These are phyloP conservation scores for Mesembrinibis cayennensis DNA, from an alignment of 2,113 vertebrate species.

Conservation along the genomic window DNA sequence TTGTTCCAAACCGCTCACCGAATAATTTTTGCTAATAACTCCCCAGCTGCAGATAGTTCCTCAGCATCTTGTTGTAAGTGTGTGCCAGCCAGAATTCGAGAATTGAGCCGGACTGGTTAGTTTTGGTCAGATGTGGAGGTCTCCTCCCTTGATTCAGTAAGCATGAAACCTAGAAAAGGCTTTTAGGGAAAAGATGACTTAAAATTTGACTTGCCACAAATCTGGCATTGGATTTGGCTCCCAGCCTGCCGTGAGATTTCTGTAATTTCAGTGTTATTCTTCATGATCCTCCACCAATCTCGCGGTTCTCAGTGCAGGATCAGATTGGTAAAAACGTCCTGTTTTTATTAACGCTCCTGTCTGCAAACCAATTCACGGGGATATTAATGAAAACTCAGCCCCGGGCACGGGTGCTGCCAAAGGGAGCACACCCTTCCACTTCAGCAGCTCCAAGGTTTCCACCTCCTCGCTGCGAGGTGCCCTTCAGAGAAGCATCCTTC, in stretches of 20 bases:
- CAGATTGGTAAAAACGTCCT: background rate
- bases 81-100: background rate
- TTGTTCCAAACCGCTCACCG: background rate
- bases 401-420: rapidly evolving
- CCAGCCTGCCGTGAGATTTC: background rate
- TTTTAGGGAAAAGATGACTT: background rate
- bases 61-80: background rate
- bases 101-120: background rate
- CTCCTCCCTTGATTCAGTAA: background rate
- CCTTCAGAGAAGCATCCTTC: background rate
- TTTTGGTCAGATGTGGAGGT: background rate
- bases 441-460: background rate
- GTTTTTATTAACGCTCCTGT: background rate
- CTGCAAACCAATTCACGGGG: background rate
- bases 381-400: background rate
- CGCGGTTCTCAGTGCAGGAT: background rate
- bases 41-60: background rate
- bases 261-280: background rate
- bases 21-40: background rate
- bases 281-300: background rate
- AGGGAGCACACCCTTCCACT: background rate
- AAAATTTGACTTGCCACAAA: background rate
- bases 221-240: background rate
- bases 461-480: background rate
- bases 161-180: background rate